These are phyloP conservation scores for Dioctria rufipes DNA, from an alignment of 2,888 invertebrate species.

Conservation along the genomic window DNA sequence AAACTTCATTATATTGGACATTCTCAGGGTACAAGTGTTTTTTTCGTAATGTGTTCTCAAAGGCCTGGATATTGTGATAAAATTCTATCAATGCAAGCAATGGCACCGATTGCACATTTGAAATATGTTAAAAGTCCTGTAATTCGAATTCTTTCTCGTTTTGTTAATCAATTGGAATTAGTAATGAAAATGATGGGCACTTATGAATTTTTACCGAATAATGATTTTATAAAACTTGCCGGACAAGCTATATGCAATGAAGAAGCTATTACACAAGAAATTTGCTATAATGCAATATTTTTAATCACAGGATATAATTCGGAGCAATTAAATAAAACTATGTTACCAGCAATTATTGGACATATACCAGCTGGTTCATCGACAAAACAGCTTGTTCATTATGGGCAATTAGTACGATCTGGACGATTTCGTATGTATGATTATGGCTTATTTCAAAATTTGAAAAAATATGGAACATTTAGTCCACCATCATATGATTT, in stretches of 20 bases:
- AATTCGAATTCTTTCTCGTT: slow-evolving; percentile 63
- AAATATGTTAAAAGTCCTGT: slow-evolving; percentile 64
- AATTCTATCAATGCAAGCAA: slow-evolving; percentile 73
- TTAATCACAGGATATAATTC: slow-evolving; percentile 76
- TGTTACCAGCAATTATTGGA: slow-evolving; percentile 74
- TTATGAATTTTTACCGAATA: slow-evolving; percentile 76
- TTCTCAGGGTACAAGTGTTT: slow-evolving; percentile 74
- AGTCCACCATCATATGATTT: slow-evolving; percentile 69
- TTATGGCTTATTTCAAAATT: slow-evolving; percentile 64
- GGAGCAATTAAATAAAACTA: slow-evolving; percentile 74
- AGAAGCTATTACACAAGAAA: slow-evolving; percentile 71
- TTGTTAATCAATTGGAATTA: slow-evolving; percentile 64
- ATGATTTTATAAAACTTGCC: slow-evolving; percentile 69
- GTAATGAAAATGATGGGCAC: slow-evolving; percentile 55
- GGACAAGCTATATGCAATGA: slow-evolving; percentile 72
- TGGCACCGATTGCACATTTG: slow-evolving; percentile 75
- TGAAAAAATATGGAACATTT: slow-evolving; percentile 65
- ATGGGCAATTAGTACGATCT: slow-evolving; percentile 72
- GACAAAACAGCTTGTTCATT: slow-evolving; percentile 74
- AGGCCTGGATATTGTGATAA: slow-evolving; percentile 74
- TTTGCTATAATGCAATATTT: slow-evolving; percentile 77
- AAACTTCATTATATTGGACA: slow-evolving; percentile 71
- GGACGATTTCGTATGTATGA: slow-evolving; percentile 64
- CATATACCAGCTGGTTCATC: slow-evolving; percentile 75
- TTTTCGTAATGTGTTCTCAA: slow-evolving; percentile 74